Evolutionary conservation across 2,113 vertebrate species (phyloP).

Genomic region (Percina caprodes): DNA sequence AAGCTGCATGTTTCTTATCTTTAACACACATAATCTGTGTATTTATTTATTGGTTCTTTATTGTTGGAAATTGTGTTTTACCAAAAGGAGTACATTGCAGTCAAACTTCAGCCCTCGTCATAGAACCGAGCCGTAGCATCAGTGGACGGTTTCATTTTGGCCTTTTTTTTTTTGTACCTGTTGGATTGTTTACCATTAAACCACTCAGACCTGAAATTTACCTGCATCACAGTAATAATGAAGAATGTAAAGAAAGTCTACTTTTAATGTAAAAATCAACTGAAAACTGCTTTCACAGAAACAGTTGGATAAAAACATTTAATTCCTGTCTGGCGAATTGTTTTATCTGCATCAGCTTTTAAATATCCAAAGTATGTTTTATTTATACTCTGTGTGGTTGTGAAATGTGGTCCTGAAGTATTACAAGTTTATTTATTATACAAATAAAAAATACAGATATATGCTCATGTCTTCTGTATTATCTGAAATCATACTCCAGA

Average conservation of each 20-base stretch:
- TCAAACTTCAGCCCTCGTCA: background rate
- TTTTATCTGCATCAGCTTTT: constrained; percentile 32
- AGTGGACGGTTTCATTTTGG: constrained; percentile 16
- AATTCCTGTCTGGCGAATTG: background rate
- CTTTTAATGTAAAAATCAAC: constrained; percentile 28
- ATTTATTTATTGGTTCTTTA: constrained; percentile 34
- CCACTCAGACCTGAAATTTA: background rate
- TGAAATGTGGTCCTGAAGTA: constrained; percentile 77
- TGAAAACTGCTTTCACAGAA: background rate
- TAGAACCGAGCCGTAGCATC: background rate
- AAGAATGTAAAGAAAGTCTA: constrained; percentile 46
- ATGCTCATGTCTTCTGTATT: background rate
- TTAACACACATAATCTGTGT: constrained; percentile 3
- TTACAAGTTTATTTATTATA: constrained; percentile 83
- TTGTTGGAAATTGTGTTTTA: constrained; percentile 34
- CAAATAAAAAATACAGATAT: constrained; percentile 71
- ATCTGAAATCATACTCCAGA: background rate
- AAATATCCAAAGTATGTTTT: constrained; percentile 47
- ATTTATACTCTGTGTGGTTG: constrained; percentile 73
- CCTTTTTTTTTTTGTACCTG: constrained; percentile 28
- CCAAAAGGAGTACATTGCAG: constrained; percentile 29
- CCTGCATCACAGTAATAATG: constrained; percentile 8
- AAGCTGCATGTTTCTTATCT: constrained; percentile 30
- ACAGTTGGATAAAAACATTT: background rate
- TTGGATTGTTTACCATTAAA: constrained; percentile 4